Conservation (phyloP, 2,113 vertebrate species). For the Elanus axillaris region DNA sequence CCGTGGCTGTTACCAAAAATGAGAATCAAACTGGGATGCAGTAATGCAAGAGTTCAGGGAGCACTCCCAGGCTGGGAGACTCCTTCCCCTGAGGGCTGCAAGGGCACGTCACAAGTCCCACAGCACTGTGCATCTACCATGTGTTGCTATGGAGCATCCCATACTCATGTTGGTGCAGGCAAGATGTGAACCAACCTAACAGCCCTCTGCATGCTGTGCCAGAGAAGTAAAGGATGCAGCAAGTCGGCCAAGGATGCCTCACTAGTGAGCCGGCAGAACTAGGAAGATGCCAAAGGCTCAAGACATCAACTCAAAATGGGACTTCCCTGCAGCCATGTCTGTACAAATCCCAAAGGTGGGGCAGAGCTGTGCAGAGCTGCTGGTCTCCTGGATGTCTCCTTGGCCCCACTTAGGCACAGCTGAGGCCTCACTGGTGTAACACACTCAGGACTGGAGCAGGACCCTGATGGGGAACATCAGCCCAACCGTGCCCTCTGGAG, state of each 20-base stretch:
- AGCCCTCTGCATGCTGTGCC: neutral
- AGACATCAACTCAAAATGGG: neutral
- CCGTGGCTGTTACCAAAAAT: neutral
- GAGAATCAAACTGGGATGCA: neutral
- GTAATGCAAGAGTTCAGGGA: neutral
- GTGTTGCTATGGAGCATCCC: too few species aligned
- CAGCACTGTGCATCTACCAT: neutral
- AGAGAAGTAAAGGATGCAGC: neutral
- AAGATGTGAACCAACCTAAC: neutral
- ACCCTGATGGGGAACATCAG: neutral
- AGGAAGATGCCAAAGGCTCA: neutral
- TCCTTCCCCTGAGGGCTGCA: neutral
- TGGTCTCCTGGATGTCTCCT: neutral
- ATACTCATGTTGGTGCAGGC: neutral
- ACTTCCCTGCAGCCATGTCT: neutral
- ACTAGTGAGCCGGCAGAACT: neutral
- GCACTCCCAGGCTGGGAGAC: neutral
- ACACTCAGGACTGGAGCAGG: neutral
- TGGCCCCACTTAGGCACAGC: neutral
- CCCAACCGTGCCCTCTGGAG: neutral
- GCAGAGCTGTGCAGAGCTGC: neutral
- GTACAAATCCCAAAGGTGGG: fast-evolving
- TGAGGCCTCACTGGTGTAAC: too few species aligned
- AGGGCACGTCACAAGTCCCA: neutral
- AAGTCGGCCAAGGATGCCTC: neutral